Evolutionary conservation across 2,113 vertebrate genomes (phyloP), one percentile per base, ranked within the genome.

Genomic region (Grantiella picta): DNA sequence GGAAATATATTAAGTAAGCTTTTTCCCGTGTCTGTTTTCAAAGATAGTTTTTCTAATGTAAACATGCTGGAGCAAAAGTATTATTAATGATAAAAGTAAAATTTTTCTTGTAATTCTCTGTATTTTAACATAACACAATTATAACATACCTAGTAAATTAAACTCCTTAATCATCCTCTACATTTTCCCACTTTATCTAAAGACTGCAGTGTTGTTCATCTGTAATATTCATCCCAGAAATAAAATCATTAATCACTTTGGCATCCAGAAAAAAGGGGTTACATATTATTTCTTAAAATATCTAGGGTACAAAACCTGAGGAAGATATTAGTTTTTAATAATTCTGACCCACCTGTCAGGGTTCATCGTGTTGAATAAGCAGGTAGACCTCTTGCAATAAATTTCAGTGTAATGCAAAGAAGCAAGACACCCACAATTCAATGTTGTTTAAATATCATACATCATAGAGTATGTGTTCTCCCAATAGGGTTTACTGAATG

Each of bases 61-160:
- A 96, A 77, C 4, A 14, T 96, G 44, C 81, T 73, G 59, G 85
- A 96, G 60, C 40, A 88, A 91, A 94, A 94, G 15, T 64, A 95
- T 59, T 95, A 94, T 90, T 96, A 95, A 95, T 89, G 57, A 92
- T 75, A 84, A 96, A 86, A 81, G 36, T 8, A 44, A 69, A 68
- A 89, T 19, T 54, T 82, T 93, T 96, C 12, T 71, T 96, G 40
- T 69, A 96, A 92, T 97, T 91, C 75, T 94, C 79, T 63, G 15
- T 92, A 83, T 95, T 95, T 97, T 97, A 96, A 71, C 91, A 78
- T 97, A 97, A 92, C 90, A 89, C 92, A 94, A 85, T 97, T 95
- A 94, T 92, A 97, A 83, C 71, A 75, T 79, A 76, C 75, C 79
- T 94, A 92, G 86, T 94, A 96, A 97, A 98, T 97, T 96, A 97